Percentiles rank a stretch among this genome's conserved stretches.
Evolutionary conservation across 2,888 invertebrate genomes (phyloP).

Genomic region (Loripinus fragilis): DNA sequence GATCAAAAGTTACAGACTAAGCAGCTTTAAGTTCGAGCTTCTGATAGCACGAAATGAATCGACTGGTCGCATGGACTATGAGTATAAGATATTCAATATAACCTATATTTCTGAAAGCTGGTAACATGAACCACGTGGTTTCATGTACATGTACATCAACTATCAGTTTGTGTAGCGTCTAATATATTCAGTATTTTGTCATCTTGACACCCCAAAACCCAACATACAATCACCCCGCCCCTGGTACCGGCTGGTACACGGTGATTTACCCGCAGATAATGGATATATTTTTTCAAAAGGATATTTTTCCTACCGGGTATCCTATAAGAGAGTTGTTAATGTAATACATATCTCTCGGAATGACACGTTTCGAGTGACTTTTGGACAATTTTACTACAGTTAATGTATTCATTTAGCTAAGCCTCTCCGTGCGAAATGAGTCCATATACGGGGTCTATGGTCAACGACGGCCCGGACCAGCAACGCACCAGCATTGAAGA

Average conservation of each 20-base stretch:
- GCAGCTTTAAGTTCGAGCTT: too few species aligned
- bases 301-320: conserved; percentile 8
- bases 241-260: background rate
- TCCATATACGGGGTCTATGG: too few species aligned
- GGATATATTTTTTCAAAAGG: conserved; percentile 3
- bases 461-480: too few species aligned
- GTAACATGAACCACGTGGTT: too few species aligned
- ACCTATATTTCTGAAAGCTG: too few species aligned
- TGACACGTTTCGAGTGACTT: conserved; percentile 11
- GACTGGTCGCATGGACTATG: too few species aligned
- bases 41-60: too few species aligned
- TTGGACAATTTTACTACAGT: background rate
- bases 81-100: too few species aligned
- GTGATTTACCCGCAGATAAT: conserved; percentile 4
- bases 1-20: too few species aligned
- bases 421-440: too few species aligned
- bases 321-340: background rate
- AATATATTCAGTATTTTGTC: conserved; percentile 10
- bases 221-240: background rate
- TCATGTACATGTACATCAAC: too few species aligned
- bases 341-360: background rate
- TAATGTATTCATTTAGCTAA: conserved; percentile 8
- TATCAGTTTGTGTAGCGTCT: background rate
- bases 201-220: background rate
- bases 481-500: too few species aligned